These are phyloP conservation scores for Arrhamphus sclerolepis DNA, from an alignment of 2,797 vertebrate genomes.

Conservation along the genomic window DNA sequence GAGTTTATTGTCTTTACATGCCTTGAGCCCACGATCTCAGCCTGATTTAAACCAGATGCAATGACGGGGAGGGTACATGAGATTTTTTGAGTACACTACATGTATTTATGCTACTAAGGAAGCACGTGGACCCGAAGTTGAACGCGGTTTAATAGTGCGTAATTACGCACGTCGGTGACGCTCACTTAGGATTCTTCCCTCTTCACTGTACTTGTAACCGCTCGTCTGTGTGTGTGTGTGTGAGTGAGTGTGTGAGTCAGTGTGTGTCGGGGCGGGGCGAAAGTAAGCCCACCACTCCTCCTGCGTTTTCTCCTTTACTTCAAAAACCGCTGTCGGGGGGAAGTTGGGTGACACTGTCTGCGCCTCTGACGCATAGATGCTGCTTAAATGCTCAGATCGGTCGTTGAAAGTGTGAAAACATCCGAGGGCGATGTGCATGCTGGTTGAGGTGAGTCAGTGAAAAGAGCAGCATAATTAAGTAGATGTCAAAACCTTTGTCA, in stretches of 20 bases:
- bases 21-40: neutral
- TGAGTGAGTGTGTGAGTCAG: conserved; percentile 3
- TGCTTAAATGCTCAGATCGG: neutral
- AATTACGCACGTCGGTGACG: conserved; percentile 48
- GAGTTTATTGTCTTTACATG: too few species aligned
- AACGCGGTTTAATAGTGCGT: conserved; percentile 38
- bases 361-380: conserved; percentile 16
- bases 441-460: conserved; percentile 42
- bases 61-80: neutral
- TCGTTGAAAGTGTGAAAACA: conserved; percentile 28
- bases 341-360: conserved; percentile 33
- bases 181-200: conserved; percentile 3
- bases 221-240: neutral
- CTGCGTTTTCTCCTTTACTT: conserved; percentile 33
- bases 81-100: neutral
- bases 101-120: neutral
- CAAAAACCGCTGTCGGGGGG: conserved; percentile 49
- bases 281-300: neutral
- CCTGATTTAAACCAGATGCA: conserved; percentile 27
- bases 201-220: neutral
- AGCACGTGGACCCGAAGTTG: conserved; percentile 17
- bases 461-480: neutral
- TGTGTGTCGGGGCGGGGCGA: conserved; percentile 69
- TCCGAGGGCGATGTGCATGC: conserved; percentile 38
- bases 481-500: neutral